phyloP scores from a whole-genome alignment of 2,113 vertebrate species.

The Marcusenius ussheri region DNA sequence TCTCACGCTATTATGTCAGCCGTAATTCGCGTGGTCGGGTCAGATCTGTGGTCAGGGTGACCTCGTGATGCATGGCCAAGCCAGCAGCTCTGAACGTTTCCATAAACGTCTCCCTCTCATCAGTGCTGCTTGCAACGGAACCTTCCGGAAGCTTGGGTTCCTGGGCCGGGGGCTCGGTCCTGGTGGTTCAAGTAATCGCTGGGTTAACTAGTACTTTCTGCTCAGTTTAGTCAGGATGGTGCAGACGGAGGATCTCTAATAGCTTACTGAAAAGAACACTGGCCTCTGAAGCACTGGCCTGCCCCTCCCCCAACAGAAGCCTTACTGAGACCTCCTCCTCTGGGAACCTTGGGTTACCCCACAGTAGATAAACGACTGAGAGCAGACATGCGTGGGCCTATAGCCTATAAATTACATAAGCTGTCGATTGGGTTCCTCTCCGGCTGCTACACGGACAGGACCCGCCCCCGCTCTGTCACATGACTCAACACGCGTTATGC shows the following conservation, averaged over 20 bases:
- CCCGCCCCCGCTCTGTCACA: neutral
- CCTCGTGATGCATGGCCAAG: neutral
- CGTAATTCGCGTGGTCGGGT: neutral
- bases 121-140: neutral
- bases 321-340: neutral
- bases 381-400: neutral
- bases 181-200: neutral
- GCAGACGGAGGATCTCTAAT: neutral
- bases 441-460: neutral
- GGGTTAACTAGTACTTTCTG: neutral
- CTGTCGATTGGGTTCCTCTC: neutral
- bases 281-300: neutral
- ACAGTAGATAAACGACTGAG: neutral
- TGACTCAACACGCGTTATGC: neutral
- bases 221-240: neutral
- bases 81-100: neutral
- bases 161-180: neutral
- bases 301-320: neutral
- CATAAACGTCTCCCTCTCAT: neutral
- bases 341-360: neutral
- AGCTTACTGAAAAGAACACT: neutral
- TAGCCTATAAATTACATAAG: constrained; percentile 3
- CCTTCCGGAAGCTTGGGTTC: neutral
- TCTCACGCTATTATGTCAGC: neutral
- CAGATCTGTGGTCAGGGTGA: neutral